Conservation (phyloP, 2,797 vertebrate species). For the Acanthurus lineatus region DNA sequence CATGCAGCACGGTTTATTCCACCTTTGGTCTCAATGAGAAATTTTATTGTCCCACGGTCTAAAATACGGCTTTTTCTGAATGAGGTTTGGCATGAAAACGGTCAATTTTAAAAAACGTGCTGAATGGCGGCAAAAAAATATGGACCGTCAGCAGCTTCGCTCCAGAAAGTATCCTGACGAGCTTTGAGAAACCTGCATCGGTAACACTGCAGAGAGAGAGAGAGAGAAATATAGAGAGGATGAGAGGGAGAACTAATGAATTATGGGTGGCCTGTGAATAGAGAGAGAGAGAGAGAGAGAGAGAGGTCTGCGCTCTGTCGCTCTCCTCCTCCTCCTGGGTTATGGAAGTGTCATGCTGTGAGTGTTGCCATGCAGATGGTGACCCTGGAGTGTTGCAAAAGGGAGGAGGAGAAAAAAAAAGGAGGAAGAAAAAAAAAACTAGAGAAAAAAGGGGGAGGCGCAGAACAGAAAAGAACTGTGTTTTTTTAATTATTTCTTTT, state of each 20-base stretch:
- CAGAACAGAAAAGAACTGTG: not conserved
- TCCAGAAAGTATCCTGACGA: slow-evolving; percentile 43
- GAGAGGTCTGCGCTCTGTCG: slow-evolving; percentile 35
- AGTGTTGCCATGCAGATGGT: slow-evolving; percentile 76
- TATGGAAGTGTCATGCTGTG: slow-evolving; percentile 74
- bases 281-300: slow-evolving; percentile 28
- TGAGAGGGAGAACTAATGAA: slow-evolving; percentile 74
- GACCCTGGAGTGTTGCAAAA: slow-evolving; percentile 59
- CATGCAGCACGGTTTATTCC: not conserved
- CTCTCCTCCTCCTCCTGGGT: slow-evolving; percentile 63
- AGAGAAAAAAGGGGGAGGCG: not conserved
- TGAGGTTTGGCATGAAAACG: slow-evolving; percentile 34
- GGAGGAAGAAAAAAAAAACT: slow-evolving; percentile 24
- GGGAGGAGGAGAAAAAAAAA: not conserved
- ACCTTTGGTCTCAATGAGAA: not conserved
- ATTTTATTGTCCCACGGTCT: not conserved
- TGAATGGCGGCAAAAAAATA: slow-evolving; percentile 20
- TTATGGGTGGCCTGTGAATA: slow-evolving; percentile 60
- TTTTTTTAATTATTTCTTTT: not conserved
- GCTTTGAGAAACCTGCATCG: slow-evolving; percentile 37
- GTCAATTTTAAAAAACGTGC: slow-evolving; percentile 46
- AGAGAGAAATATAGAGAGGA: slow-evolving; percentile 40
- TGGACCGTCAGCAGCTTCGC: slow-evolving; percentile 55
- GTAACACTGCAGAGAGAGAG: slow-evolving; percentile 7
- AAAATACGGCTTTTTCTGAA: slow-evolving; percentile 29